Percentiles rank a stretch among this genome's conserved stretches.
These are phyloP conservation scores for Drosophila varians DNA, from an alignment of 1,140 invertebrate species.

Conservation along the genomic window DNA sequence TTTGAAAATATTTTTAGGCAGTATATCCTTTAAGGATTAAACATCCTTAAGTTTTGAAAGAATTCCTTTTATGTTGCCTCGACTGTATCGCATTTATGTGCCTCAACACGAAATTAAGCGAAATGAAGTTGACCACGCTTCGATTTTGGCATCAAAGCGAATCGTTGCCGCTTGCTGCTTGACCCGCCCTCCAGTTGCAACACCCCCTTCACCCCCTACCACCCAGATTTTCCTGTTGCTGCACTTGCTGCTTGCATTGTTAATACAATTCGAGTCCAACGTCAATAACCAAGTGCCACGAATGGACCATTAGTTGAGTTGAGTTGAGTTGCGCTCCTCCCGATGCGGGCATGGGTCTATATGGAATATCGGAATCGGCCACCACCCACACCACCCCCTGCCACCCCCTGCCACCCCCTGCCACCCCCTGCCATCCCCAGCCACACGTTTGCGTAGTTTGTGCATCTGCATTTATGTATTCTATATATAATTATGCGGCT, in stretches of 20 bases:
- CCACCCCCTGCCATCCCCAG: background rate
- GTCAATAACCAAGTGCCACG: conserved; percentile 82
- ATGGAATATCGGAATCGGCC: conserved; percentile 21
- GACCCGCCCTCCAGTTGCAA: background rate
- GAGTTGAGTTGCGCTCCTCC: conserved; percentile 57
- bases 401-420: background rate
- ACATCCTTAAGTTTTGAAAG: background rate
- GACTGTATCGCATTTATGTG: conserved; percentile 32
- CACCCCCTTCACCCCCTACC: background rate
- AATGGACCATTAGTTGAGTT: conserved; percentile 80
- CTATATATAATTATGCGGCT: conserved; percentile 66
- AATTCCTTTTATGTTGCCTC: background rate
- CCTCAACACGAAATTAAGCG: conserved; percentile 75
- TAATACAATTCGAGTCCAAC: conserved; percentile 78
- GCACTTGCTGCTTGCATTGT: conserved; percentile 69
- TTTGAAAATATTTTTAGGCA: background rate
- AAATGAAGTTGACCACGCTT: conserved; percentile 82
- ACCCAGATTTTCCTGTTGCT: conserved; percentile 13
- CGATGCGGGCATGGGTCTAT: conserved; percentile 46
- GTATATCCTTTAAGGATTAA: background rate
- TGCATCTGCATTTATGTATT: conserved; percentile 51
- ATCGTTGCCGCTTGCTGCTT: conserved; percentile 48
- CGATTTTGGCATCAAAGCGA: conserved; percentile 79
- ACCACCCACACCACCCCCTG: background rate
- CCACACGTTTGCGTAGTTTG: conserved; percentile 2